phyloP scores from a whole-genome alignment of 1,140 invertebrate species.

The Drosophila miranda region DNA sequence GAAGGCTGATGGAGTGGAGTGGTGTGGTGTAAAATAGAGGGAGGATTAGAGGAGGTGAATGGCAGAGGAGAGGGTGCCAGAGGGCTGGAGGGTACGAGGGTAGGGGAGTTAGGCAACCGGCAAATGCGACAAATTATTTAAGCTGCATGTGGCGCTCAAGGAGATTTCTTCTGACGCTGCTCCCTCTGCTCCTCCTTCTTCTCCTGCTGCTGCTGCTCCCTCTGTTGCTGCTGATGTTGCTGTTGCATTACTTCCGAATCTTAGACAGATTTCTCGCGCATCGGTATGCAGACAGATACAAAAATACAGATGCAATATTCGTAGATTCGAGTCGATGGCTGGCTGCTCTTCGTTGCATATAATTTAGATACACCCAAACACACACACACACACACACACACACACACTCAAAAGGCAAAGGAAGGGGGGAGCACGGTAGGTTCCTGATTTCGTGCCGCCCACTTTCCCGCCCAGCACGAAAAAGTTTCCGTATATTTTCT shows the following conservation, averaged over 20 bases:
- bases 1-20: neutral
- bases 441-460: neutral
- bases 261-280: constrained; percentile 26
- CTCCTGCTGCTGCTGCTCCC: neutral
- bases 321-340: neutral
- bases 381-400: constrained; percentile 9
- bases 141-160: constrained; percentile 57
- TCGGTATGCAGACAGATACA: constrained; percentile 4
- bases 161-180: neutral
- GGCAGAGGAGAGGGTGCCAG: too few relatives aligned
- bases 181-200: neutral
- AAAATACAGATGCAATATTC: constrained; percentile 1
- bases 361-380: constrained; percentile 50
- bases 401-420: neutral
- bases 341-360: constrained; percentile 31
- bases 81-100: too few relatives aligned
- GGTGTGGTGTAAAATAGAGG: neutral
- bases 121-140: constrained; percentile 73
- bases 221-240: constrained; percentile 21
- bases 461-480: too few relatives aligned
- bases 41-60: too few relatives aligned
- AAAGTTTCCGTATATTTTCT: constrained; percentile 70
- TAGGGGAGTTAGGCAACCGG: constrained; percentile 15
- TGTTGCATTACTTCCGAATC: constrained; percentile 41
- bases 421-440: constrained; percentile 5